These are phyloP conservation scores for Lanius collurio DNA, from an alignment of 2,113 vertebrate genomes.

Conservation along the genomic window DNA sequence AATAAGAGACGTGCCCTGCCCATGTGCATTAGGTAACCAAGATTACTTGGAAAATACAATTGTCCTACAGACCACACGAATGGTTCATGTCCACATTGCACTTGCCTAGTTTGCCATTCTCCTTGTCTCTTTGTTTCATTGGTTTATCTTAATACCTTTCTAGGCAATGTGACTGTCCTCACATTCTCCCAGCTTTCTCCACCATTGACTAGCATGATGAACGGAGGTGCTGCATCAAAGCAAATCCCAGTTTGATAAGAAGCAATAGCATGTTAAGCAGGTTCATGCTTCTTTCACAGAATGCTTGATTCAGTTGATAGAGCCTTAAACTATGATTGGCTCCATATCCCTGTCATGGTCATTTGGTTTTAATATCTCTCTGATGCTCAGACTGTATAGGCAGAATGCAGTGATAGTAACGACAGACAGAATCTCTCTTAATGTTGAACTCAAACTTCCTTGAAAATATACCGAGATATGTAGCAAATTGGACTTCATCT, in stretches of 20 bases:
- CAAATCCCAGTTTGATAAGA: constrained; percentile 36
- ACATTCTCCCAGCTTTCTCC: background rate
- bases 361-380: background rate
- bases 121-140: background rate
- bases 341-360: background rate
- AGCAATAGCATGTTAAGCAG: background rate
- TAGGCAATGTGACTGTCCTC: background rate
- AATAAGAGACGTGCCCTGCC: background rate
- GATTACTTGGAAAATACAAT: background rate
- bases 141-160: background rate
- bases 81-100: background rate
- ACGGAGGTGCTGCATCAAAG: background rate
- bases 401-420: background rate
- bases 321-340: background rate
- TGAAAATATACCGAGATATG: background rate
- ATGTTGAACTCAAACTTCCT: background rate
- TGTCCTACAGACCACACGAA: background rate
- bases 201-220: background rate
- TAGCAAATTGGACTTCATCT: background rate
- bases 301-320: constrained; percentile 5
- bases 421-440: background rate
- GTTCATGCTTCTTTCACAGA: background rate
- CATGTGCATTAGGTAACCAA: background rate
- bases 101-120: background rate
- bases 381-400: background rate